Evolutionary conservation across 2,888 invertebrate genomes (phyloP), one percentile per base, ranked within the genome.

Genomic region (Trichogramma dendrolimi): DNA sequence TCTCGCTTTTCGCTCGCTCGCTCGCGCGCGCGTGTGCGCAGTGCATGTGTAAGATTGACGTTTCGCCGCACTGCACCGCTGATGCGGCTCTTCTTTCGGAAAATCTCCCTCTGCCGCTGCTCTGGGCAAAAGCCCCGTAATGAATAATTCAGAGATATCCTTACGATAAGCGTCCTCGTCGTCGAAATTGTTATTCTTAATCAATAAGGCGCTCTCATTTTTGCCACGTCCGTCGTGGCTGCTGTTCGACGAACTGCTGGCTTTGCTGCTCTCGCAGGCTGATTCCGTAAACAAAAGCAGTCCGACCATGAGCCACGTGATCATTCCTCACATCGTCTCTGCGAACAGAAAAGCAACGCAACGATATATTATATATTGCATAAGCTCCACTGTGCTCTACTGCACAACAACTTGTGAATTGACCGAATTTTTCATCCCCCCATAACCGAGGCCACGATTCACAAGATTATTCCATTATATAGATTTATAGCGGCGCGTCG

Each of bases 231-330:
- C 74, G 72, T 77, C 75, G 74, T 75, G 75, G 73, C 76, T 61
- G 46, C 57, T 60, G 46, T 49, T 42, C 38, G 59, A 51, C 47
- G 10, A 46, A 57, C 43, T 1, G 58, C 54, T 60, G 61, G 27
- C 63, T 47, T 61, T 63, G 3, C 46, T 60, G 11, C 55, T 48
- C 8, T 66, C 77, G 74, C 78, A 78, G 71, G 72, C 73, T 68
- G 78, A 78, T 74, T 79, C 78, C 76, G 78, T 62, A 75, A 79
- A 77, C 76, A 73, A 78, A 73, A 78, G 78, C 73, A 79, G 75
- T 73, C 79, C 79, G 71, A 78, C 77, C 79, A 79, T 78, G 74
- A 78, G 73, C 79, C 78, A 79, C 77, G 77, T 78, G 78, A 78
- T 79, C 79, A 79, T 79, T 77, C 79, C 79, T 79, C 73, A 79